Conservation (phyloP, 2,888 invertebrate genomes). For the Drosophila mercatorum region DNA sequence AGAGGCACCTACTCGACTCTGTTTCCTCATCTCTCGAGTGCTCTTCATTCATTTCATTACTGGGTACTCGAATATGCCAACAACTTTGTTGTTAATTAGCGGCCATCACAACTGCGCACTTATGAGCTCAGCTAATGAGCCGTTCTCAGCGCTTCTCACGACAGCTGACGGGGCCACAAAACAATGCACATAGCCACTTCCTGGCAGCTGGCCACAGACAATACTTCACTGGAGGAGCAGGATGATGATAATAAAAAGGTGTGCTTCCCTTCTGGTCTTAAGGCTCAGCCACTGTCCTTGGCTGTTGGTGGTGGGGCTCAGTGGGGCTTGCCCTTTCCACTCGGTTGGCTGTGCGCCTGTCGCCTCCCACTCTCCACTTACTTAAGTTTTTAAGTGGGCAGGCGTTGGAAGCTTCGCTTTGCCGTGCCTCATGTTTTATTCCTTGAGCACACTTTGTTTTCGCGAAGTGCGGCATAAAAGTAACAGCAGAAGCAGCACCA, state of each 20-base stretch:
- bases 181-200: constrained; percentile 48
- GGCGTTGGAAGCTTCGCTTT: constrained; percentile 11
- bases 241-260: constrained; percentile 31
- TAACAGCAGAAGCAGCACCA: constrained; percentile 23
- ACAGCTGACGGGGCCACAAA: constrained; percentile 38
- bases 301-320: background rate
- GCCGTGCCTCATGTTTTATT: constrained; percentile 68
- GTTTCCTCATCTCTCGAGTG: background rate
- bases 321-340: constrained; percentile 13
- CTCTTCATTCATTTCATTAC: background rate
- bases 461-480: constrained; percentile 64
- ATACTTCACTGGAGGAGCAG: background rate
- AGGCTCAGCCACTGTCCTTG: constrained; percentile 23
- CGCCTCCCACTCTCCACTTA: constrained; percentile 51
- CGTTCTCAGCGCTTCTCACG: constrained; percentile 3
- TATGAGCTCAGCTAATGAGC: constrained; percentile 26
- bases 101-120: constrained; percentile 49
- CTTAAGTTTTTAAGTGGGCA: constrained; percentile 57
- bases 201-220: constrained; percentile 37
- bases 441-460: constrained; percentile 64
- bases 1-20: too few relatives aligned
- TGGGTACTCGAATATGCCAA: background rate
- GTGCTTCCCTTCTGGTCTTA: constrained; percentile 26
- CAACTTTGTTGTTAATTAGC: constrained; percentile 46
- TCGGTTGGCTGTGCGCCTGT: constrained; percentile 33